Base-by-base conservation (phyloP, 2,113 vertebrate species). In the Salvelinus alpinus region DNA sequence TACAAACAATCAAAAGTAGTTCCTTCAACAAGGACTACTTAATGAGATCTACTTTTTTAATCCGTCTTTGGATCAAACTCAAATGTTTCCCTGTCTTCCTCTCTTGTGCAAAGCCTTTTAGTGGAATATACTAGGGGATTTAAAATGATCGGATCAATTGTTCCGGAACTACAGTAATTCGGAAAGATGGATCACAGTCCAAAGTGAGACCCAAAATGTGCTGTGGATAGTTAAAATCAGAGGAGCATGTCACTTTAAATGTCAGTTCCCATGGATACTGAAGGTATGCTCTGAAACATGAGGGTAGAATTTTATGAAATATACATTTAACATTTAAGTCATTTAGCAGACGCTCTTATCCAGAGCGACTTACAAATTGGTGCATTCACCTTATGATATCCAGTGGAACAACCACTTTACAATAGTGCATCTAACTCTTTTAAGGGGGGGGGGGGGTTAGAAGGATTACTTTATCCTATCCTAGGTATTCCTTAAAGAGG, bases 191-290 rank as follows among this genome's bases (percentile, higher is more conserved):
- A 88, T 86, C 72, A 60, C 72, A 81, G 76, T 80, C 80, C 70
- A 73, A 74, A 80, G 70, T 79, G 78, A 84, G 84, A 88, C 64
- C 80, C 83, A 76, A 78, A 88, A 89, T 86, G 81, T 89, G 86
- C 85, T 85, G 81, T 69, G 78, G 82, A 76, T 81, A 87, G 86
- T 81, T 82, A 84, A 86, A 90, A 90, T 80, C 84, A 89, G 76
- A 91, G 74, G 67, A 85, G 75, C 67, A 74, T 80, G 86, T 88
- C 83, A 89, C 81, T 86, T 85, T 77, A 88, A 83, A 84, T 90
- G 78, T 83, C 87, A 87, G 59, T 85, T 81, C 83, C 80, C 74
- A 80, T 82, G 79, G 64, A 79, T 80, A 78, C 71, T 82, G 67
- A 75, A 34, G 65, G 65, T 82, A 70, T 67, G 31, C 67, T 72